Base-by-base conservation (phyloP, 2,888 invertebrate genomes). In the Drosophila helvetica region DNA sequence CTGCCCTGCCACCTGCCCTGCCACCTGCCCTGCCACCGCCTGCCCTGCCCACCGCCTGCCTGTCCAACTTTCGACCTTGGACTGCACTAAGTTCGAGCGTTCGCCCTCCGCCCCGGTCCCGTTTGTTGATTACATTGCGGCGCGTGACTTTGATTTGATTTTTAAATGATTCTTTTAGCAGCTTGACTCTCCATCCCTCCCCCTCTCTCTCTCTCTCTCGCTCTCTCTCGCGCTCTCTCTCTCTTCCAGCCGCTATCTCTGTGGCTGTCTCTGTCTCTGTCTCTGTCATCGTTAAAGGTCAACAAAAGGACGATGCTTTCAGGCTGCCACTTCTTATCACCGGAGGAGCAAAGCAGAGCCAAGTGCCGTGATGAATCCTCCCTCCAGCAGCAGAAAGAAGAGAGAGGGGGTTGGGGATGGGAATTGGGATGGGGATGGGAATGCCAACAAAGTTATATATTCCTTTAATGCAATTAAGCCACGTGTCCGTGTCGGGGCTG, bases 101-200 rank as follows among this genome's bases (percentile, higher is more conserved):
- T 42, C 27, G 5, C 51, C 10, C 6, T 17, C 15, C 18, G n/a
- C 25, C n/a, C 52, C 2, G 27, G 43, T 59, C 60, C 46, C 48
- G 52, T 51, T 81, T 81, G 84, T 71, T 86, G 76, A 80, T 79
- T 79, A 82, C 75, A 74, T 80, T 80, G 80, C 72, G 84, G 86
- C 90, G 90, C 90, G 89, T 90, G 90, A 88, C 87, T 86, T 88
- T 90, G 88, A 90, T 90, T 90, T 88, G 81, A 85, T 87, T 90
- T 90, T 82, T 78, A 88, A 87, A 87, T 89, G 79, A 86, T 89
- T 84, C 80, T 73, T 72, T 78, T 76, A 61, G 83, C 83, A 77
- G 80, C 79, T 82, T 75, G 59, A 52, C 73, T 60, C 72, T 52
- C 8, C 43, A 15, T 57, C 54, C 19, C 46, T 19, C 51, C 47